These are phyloP conservation scores for Archips crataeganus DNA, from an alignment of 2,888 invertebrate species.

Conservation along the genomic window DNA sequence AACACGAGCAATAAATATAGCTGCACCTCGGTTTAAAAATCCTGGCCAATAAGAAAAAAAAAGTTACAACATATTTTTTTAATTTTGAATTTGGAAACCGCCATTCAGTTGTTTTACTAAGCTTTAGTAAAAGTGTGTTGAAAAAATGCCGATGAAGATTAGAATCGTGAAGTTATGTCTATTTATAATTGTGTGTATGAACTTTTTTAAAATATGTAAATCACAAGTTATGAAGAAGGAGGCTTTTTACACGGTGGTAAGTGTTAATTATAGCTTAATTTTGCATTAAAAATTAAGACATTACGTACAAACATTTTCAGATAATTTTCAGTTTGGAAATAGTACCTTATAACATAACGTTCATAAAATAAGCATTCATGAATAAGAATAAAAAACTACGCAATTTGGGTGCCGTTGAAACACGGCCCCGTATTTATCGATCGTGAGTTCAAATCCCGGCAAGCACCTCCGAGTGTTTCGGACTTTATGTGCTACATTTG, in stretches of 20 bases:
- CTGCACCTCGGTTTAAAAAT: neutral
- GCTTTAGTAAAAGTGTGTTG: neutral
- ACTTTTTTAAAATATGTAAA: slow-evolving; percentile 48
- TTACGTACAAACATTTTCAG: too few species aligned
- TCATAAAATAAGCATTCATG: too few species aligned
- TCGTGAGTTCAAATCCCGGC: too few species aligned
- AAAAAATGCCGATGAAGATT: slow-evolving; percentile 39
- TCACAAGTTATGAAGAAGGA: slow-evolving; percentile 54
- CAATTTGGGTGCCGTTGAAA: neutral
- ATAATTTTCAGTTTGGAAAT: neutral
- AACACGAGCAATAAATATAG: neutral
- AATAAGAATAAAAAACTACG: neutral
- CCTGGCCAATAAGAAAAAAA: slow-evolving; percentile 9
- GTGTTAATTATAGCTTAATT: slow-evolving; percentile 45
- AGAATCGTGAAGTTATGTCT: slow-evolving; percentile 33
- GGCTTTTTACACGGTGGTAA: slow-evolving; percentile 59
- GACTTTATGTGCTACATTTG: too few species aligned
- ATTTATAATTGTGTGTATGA: slow-evolving; percentile 49
- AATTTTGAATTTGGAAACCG: slow-evolving; percentile 8
- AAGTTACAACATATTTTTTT: neutral
- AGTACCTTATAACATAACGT: too few species aligned
- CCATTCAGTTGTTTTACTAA: neutral
- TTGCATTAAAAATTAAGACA: too few species aligned
- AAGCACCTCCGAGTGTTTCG: too few species aligned
- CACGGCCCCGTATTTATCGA: too few species aligned